Evolutionary conservation across 2,113 vertebrate species (phyloP), one percentile per base, ranked within the genome.

Genomic region (Piprites chloris): DNA sequence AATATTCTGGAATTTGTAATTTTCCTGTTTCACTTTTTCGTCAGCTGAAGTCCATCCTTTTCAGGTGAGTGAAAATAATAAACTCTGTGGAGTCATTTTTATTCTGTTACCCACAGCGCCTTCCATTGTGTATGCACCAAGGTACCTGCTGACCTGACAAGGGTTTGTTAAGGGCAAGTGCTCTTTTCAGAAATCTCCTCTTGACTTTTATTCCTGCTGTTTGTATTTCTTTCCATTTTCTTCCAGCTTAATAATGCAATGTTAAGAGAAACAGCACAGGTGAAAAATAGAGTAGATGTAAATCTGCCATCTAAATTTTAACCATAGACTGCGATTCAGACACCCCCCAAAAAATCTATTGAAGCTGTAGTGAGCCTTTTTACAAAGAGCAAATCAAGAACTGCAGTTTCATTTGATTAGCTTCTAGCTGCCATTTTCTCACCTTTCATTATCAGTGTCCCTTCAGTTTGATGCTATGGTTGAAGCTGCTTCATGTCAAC

Each of bases 301-400:
- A 91, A 91, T 80, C 41, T 76, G 41, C 28, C 66, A 4, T 46
- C 68, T 91, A 94, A 72, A 84, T 92, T 89, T 94, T 77, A 84
- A 26, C 35, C 26, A 22, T 27, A 69, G 56, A 62, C 56, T 71
- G 56, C 74, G 74, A 77, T 76, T 75, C 52, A 89, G 52, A 37
- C 32, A 19, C 23, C 18, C 11, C 1, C 1, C 11, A 0, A 2
- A 16, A 89, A 76, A 46, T 12, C 58, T 65, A 5, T 13, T 53
- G 22, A 76, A 53, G 67, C 24, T 78, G 39, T 75, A 72, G 68
- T 72, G 73, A 76, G 11, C 11, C 37, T 65, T 73, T 87, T 62
- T 78, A 73, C 42, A 50, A 4, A 12, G 17, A 61, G 8, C 24
- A 83, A 69, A 21, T 56, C 24, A 89, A 69, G 46, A 79, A 65